phyloP scores from a whole-genome alignment of 1,140 invertebrate genomes.

The Atta cephalotes region DNA sequence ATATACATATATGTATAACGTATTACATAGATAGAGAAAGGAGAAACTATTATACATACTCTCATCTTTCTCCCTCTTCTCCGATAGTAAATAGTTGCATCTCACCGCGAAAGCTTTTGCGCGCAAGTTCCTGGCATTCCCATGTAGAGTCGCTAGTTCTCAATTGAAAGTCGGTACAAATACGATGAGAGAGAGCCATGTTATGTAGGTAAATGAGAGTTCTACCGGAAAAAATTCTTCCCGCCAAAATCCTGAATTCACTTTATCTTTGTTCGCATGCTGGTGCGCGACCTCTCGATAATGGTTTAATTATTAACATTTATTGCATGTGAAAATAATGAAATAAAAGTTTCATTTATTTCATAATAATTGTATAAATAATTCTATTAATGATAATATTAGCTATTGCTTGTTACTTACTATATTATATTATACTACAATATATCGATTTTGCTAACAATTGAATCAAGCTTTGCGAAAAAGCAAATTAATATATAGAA shows the following conservation, averaged over 20 bases:
- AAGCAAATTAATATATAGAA: background rate
- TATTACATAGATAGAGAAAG: slow-evolving; percentile 35
- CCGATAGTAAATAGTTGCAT: background rate
- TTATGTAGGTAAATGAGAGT: slow-evolving; percentile 42
- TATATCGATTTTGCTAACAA: background rate
- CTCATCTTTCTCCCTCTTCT: slow-evolving; percentile 3
- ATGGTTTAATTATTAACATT: background rate
- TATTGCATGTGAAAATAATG: background rate
- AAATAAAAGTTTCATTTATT: background rate
- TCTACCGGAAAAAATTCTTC: slow-evolving; percentile 3
- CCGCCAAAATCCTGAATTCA: background rate
- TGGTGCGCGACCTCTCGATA: background rate
- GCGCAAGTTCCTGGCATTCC: slow-evolving; percentile 27
- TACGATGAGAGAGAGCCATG: background rate
- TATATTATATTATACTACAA: background rate
- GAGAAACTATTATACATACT: slow-evolving; percentile 5
- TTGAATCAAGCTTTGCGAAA: background rate
- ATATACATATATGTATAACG: slow-evolving; percentile 69
- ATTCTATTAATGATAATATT: background rate
- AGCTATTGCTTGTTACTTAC: background rate
- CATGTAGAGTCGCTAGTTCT: slow-evolving; percentile 65
- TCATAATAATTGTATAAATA: background rate
- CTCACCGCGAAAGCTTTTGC: slow-evolving; percentile 7
- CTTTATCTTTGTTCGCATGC: background rate
- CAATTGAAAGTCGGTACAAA: slow-evolving; percentile 36